Evolutionary conservation across 1,140 invertebrate species (phyloP), one percentile per base, ranked within the genome.

Genomic region (Lasaia peninsularis): DNA sequence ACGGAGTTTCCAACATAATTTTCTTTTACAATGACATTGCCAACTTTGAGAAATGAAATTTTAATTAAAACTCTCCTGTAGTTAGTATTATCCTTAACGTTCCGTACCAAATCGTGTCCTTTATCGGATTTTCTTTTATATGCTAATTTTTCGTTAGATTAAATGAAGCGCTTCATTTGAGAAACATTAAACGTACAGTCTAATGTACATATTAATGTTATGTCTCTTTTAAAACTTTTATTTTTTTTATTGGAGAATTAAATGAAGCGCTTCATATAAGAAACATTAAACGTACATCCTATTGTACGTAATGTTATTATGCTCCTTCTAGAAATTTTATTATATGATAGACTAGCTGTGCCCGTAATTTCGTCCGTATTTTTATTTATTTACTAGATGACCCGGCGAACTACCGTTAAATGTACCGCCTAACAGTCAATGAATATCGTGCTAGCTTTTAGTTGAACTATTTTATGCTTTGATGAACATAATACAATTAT

Each of bases 61-160:
- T 55, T 20, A 55, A 55, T 44, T 55, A 34, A 54, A 58, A 49
- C 40, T 51, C 33, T 58, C 50, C 10, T 21, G 56, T 40, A 24
- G 34, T 31, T 52, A 28, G 35, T 9, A 32, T 55, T 55, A 58
- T 63, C 20, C 18, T 31, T 9, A 61, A 55, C 53, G 51, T 53
- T 52, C 53, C 52, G 56, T 61, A 52, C 59, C 28, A n/a, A 21
- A 52, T 28, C 53, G 54, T 52, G 52, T 37, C 59, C 44, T 56
- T 56, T 61, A 56, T 33, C 34, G 59, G 54, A 61, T 61, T 61
- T 61, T 56, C 59, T 61, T 61, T 56, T 61, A 56, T 61, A 61
- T 61, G 59, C 54, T 61, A 61, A 61, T 61, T 61, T 59, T 20
- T 9, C n/a, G 40, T 61, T 55, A 12, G 14, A 51, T 61, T 61